phyloP scores from a whole-genome alignment of 2,888 invertebrate species.

The Syrista parreyssii region DNA sequence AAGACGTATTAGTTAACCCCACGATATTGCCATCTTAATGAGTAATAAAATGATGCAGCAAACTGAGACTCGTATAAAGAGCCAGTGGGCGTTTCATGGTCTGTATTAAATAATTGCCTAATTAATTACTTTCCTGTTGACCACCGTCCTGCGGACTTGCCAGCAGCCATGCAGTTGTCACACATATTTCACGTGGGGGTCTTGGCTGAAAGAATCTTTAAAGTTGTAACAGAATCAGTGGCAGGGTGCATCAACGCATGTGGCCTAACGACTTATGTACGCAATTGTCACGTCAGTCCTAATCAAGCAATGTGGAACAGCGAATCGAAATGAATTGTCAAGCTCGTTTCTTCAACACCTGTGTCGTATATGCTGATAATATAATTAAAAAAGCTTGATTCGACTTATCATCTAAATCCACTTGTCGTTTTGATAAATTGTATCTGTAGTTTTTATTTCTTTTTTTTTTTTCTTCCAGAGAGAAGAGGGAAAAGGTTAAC shows the following conservation, averaged over 20 bases:
- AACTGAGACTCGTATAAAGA: not conserved
- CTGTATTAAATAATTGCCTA: slow-evolving; percentile 49
- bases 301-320: slow-evolving; percentile 50
- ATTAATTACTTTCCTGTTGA: slow-evolving; percentile 45
- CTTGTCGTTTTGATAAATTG: not conserved
- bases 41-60: slow-evolving; percentile 44
- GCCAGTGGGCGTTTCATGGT: slow-evolving; percentile 33
- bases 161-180: not conserved
- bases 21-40: slow-evolving; percentile 55
- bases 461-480: slow-evolving; percentile 67
- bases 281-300: slow-evolving; percentile 57
- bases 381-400: not conserved
- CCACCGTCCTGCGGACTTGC: not conserved
- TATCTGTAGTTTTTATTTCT: not conserved
- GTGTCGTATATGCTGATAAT: not conserved
- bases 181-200: not conserved
- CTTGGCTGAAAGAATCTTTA: not conserved
- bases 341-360: not conserved
- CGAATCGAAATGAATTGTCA: not conserved
- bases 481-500: slow-evolving; percentile 78
- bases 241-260: not conserved
- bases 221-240: not conserved
- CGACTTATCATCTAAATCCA: not conserved
- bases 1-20: slow-evolving; percentile 55
- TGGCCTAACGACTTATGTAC: not conserved